Evolutionary conservation across 92 coral and sea anemone genomes (phyloP).

Genomic region (Siderastrea radians): DNA sequence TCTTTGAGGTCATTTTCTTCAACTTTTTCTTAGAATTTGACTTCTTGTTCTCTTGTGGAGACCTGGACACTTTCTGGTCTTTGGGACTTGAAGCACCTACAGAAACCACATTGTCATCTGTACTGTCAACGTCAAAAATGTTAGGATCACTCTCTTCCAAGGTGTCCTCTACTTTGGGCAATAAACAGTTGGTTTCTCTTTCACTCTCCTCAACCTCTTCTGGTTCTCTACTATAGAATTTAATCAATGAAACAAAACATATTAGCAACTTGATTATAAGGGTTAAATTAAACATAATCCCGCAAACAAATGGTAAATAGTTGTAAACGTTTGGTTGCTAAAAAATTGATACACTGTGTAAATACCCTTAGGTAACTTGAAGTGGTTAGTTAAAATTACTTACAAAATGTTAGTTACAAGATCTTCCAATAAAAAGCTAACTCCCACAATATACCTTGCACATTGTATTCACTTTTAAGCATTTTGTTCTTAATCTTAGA

Average conservation of each 20-base stretch:
- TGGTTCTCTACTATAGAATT: constrained; percentile 1
- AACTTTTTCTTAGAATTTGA: constrained; percentile 13
- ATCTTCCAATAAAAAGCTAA: too few species aligned
- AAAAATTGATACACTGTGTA: too few species aligned
- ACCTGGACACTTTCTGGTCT: neutral
- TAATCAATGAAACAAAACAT: neutral
- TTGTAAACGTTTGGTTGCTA: too few species aligned
- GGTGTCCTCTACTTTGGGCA: neutral
- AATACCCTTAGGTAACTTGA: too few species aligned
- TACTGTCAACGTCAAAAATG: neutral
- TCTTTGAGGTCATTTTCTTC: neutral
- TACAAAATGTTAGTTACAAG: too few species aligned
- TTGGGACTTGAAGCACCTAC: neutral
- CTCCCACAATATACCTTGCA: too few species aligned
- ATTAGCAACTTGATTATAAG: neutral
- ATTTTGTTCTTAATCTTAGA: too few species aligned
- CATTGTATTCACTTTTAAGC: too few species aligned
- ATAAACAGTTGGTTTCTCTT: neutral
- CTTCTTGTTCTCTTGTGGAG: neutral
- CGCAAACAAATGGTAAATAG: too few species aligned
- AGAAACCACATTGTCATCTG: neutral
- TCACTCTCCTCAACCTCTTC: constrained; percentile 11
- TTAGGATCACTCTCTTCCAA: constrained; percentile 48
- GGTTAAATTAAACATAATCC: neutral
- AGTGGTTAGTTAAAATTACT: too few species aligned